Base-by-base conservation (phyloP, 2,113 vertebrate genomes). In the Rhea pennata region DNA sequence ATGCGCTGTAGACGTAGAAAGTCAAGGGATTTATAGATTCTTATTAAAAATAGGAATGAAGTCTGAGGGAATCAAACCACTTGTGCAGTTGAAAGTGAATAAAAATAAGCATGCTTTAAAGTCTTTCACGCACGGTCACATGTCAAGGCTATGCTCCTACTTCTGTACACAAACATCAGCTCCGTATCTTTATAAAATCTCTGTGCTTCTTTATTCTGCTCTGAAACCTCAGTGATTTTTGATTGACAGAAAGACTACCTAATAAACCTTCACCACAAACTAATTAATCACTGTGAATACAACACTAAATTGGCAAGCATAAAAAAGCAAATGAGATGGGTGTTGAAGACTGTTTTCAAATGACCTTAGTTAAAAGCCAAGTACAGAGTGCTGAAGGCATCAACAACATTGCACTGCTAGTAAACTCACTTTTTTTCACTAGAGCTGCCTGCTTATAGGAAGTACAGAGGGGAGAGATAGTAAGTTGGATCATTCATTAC, bases 221-320 rank as follows among this genome's bases (percentile, higher is more conserved):
- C 79, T 90, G 89, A 97, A 96, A 95, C 56, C 59, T 73, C 76
- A 42, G 53, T 95, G 95, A 94, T 95, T 97, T 97, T 96, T 98
- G 97, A 98, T 92, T 98, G 98, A 97, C 97, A 97, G 97, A 93
- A 98, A 98, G 97, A 98, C 97, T 97, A 97, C 97, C 98, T 98
- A 97, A 98, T 98, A 98, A 97, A 98, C 94, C 94, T 97, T 93
- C 96, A 94, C 97, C 96, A 98, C 98, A 97, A 98, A 98, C 96
- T 97, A 98, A 98, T 98, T 98, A 98, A 98, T 98, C 97, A 97
- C 87, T 95, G 90, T 93, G 96, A 98, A 98, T 96, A 96, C 97
- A 98, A 97, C 93, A 72, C 85, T 97, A 96, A 98, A 97, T 96
- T 97, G 97, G 94, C 96, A 96, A 92, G 96, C 97, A 97, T 98